Evolutionary conservation across 1,140 invertebrate genomes (phyloP).

Genomic region (Frieseomelitta varia): DNA sequence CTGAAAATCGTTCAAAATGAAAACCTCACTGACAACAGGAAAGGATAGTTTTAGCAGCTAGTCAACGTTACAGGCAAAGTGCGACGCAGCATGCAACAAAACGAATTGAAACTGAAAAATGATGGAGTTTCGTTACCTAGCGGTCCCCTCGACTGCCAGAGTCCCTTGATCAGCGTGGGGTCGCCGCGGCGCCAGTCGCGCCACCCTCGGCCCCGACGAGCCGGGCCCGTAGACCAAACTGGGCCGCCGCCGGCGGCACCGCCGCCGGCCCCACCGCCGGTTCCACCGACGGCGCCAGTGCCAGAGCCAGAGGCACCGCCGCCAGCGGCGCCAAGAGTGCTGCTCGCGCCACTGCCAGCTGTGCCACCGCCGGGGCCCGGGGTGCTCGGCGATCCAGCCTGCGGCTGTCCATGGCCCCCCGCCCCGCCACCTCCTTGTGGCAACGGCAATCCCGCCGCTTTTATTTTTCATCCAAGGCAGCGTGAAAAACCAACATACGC

Average conservation of each 20-base stretch:
- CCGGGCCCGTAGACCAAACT: constrained; percentile 37
- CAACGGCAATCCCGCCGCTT: constrained; percentile 68
- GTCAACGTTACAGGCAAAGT: no score
- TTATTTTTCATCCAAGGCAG: constrained; percentile 48
- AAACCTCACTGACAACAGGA: no score
- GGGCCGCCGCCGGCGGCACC: constrained; percentile 57
- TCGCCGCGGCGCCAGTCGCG: constrained; percentile 86
- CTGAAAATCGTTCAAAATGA: no score
- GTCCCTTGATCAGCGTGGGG: constrained; percentile 86
- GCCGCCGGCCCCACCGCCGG: constrained; percentile 62
- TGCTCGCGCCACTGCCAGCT: constrained; percentile 51
- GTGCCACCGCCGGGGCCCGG: constrained; percentile 63
- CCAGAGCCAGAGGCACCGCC: constrained; percentile 49
- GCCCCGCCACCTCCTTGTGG: constrained; percentile 64
- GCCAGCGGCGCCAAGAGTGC: constrained; percentile 48
- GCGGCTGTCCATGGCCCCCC: constrained; percentile 73
- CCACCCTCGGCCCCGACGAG: constrained; percentile 83
- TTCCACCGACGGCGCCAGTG: constrained; percentile 48
- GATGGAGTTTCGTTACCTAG: constrained; percentile 79
- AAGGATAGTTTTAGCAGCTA: no score
- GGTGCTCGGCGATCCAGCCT: constrained; percentile 74
- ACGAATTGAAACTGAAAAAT: no score
- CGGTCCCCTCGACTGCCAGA: constrained; percentile 85
- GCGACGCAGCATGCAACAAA: no score
- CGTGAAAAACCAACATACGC: constrained; percentile 53